Evolutionary conservation across 2,797 vertebrate species (phyloP).

Genomic region (Podarcis siculus): DNA sequence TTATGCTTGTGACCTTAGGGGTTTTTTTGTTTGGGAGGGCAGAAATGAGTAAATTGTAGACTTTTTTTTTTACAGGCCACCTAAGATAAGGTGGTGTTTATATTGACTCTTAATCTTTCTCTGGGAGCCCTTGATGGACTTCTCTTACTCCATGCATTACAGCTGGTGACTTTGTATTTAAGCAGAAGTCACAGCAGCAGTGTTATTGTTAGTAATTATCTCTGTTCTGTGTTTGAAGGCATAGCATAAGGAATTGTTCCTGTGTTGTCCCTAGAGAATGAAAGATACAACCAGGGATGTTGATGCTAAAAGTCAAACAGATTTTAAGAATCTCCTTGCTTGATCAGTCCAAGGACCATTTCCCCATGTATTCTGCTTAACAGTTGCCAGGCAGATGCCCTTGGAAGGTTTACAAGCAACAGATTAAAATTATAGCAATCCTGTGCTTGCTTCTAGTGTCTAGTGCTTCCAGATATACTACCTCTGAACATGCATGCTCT

Average conservation of each 20-base stretch:
- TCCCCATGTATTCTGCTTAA: not conserved
- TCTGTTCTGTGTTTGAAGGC: not conserved
- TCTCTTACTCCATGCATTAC: not conserved
- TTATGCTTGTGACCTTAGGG: constrained; percentile 8
- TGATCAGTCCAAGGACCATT: not conserved
- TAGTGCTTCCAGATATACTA: not conserved
- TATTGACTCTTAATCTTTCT: constrained; percentile 19
- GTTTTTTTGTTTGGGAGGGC: not conserved
- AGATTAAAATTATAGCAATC: not conserved
- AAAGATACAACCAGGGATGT: not conserved
- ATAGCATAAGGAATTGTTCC: not conserved
- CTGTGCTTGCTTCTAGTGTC: not conserved
- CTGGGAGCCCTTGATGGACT: constrained; percentile 40
- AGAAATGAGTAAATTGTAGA: rapidly evolving
- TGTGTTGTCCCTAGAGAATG: not conserved
- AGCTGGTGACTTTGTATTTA: not conserved
- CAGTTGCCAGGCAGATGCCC: too few relatives aligned
- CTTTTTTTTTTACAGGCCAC: not conserved
- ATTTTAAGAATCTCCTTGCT: not conserved
- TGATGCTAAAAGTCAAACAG: not conserved
- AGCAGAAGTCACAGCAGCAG: constrained; percentile 22
- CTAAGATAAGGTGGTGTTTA: constrained; percentile 23
- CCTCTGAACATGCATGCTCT: not conserved
- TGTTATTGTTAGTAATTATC: constrained; percentile 37
- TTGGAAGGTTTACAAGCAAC: not conserved